phyloP scores from a whole-genome alignment of 1,140 invertebrate genomes.

The Apis florea region DNA sequence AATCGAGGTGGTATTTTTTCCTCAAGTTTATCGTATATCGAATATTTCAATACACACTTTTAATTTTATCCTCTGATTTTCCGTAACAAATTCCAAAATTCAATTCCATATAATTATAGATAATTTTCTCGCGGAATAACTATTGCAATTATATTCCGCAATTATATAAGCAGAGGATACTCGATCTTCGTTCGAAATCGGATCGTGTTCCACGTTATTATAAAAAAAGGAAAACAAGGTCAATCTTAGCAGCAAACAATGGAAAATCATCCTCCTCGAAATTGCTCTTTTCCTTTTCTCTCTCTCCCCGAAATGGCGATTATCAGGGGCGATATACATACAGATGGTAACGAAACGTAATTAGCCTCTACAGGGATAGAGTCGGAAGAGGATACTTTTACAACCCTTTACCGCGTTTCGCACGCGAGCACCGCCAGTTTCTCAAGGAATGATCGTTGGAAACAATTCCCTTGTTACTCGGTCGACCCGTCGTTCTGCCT shows the following conservation, averaged over 20 bases:
- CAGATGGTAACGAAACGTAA: background rate
- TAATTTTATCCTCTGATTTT: too few relatives aligned
- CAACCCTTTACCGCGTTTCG: background rate
- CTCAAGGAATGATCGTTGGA: constrained; percentile 42
- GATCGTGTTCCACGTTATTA: too few relatives aligned
- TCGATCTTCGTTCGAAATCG: too few relatives aligned
- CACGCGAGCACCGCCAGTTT: constrained; percentile 27
- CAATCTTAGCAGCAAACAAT: background rate
- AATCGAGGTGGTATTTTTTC: too few relatives aligned
- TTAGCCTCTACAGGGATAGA: constrained; percentile 14
- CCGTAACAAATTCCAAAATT: too few relatives aligned
- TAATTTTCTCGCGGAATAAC: too few relatives aligned
- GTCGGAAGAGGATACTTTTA: constrained; percentile 31
- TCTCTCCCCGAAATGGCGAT: background rate
- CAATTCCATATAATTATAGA: too few relatives aligned
- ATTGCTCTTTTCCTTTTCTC: constrained; percentile 18
- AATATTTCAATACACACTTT: too few relatives aligned
- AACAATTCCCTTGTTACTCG: constrained; percentile 43
- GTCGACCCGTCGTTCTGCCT: background rate
- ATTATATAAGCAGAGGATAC: too few relatives aligned
- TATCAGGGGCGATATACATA: background rate
- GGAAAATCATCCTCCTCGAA: background rate
- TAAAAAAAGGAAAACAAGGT: too few relatives aligned
- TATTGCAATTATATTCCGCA: too few relatives aligned
- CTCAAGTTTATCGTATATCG: too few relatives aligned